phyloP scores from a whole-genome alignment of 1,140 invertebrate genomes.

The Adelges cooleyi region DNA sequence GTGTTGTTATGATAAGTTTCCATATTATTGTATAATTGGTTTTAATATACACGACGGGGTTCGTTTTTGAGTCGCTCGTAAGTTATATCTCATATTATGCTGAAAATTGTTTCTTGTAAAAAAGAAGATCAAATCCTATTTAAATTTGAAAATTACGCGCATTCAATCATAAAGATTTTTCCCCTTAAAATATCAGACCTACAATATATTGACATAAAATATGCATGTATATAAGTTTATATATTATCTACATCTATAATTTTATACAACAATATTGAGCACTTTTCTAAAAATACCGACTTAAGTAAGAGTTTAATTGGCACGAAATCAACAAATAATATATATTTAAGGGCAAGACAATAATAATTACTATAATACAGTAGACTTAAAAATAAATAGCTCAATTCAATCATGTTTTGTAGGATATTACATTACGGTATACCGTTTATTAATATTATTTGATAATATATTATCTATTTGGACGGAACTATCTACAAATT shows the following conservation, averaged over 20 bases:
- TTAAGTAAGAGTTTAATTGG: constrained; percentile 26
- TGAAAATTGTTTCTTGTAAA: too few species aligned
- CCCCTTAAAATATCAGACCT: constrained; percentile 17
- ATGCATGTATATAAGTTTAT: constrained; percentile 5
- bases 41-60: too few species aligned
- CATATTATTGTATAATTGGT: too few species aligned
- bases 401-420: constrained; percentile 11
- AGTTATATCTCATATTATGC: too few species aligned
- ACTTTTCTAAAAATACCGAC: constrained; percentile 25
- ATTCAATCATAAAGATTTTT: neutral
- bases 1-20: too few species aligned
- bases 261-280: constrained; percentile 28
- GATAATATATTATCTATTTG: constrained; percentile 3
- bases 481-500: constrained; percentile 27
- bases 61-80: too few species aligned
- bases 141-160: too few species aligned
- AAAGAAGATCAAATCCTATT: too few species aligned
- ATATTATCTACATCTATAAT: neutral
- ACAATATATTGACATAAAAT: constrained; percentile 8
- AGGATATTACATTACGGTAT: constrained; percentile 7
- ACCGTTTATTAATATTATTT: neutral
- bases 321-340: constrained; percentile 7
- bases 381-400: constrained; percentile 10
- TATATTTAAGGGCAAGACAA: constrained; percentile 6
- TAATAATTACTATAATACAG: neutral